These are phyloP conservation scores for Akabosia matsudoensis DNA, from an alignment of 1,140 invertebrate genomes.

Conservation along the genomic window DNA sequence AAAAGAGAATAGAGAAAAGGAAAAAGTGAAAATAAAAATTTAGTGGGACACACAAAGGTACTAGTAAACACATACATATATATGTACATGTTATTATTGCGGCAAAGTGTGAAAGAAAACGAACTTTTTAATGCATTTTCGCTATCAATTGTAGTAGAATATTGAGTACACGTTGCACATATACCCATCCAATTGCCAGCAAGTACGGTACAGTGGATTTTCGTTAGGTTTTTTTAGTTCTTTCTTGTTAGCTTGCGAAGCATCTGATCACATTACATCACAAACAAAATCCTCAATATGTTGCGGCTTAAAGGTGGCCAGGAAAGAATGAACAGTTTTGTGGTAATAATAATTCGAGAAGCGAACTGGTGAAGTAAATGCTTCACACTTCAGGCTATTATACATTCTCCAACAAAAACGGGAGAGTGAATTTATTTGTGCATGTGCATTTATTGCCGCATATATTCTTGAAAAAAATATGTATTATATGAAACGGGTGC, in stretches of 20 bases:
- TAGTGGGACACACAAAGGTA: background rate
- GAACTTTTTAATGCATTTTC: conserved; percentile 2
- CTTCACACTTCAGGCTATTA: background rate
- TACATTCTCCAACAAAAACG: background rate
- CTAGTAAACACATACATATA: no score
- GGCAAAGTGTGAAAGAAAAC: background rate
- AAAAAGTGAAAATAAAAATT: background rate
- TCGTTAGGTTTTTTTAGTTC: background rate
- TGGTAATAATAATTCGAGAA: conserved; percentile 4
- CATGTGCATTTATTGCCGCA: background rate
- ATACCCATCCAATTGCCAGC: background rate
- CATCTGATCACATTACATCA: background rate
- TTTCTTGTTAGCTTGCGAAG: no score
- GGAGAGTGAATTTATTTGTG: background rate
- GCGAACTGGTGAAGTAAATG: background rate
- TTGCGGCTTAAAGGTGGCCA: background rate
- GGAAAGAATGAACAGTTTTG: background rate
- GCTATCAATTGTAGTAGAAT: background rate
- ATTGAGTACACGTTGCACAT: background rate
- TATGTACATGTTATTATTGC: background rate
- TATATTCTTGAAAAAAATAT: no score
- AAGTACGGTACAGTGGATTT: no score
- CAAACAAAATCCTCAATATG: conserved; percentile 19
- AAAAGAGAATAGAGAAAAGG: background rate
- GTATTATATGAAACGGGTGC: no score